Base-by-base conservation (phyloP, 1,140 invertebrate species). In the Orius laevigatus region DNA sequence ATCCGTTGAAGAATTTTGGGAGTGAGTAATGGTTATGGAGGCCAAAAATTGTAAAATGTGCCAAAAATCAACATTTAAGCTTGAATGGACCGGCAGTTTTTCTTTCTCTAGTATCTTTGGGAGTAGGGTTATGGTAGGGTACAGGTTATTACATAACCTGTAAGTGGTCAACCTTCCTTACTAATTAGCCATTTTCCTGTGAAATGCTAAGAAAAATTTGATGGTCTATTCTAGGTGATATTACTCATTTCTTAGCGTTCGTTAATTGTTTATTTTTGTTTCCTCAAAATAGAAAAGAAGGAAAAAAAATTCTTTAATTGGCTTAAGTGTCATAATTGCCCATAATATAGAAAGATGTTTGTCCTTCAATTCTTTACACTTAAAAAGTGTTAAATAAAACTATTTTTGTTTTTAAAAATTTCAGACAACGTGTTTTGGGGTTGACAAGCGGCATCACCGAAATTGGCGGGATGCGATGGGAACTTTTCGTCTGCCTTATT, bases 381-480 rank as follows among this genome's bases (percentile, higher is more conserved):
- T 42, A 48, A 20, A 41, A 35, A 0, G 45, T 52, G 11, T 14
- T 46, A 18, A 46, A 34, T 2, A 52, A 43, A 47, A 36, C 14
- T 5, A 35, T 34, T 47, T 47, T 50, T 25, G 32, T 32, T 25
- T 44, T 45, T 42, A 35, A 48, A 47, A 33, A 49, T 61, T 66
- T 42, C 43, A 74, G 72, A 48, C 60, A 58, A 45, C 62, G 70
- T 53, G 69, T 74, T 25, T 62, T 75, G 8, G 63, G 68, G 19
- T 67, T 74, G 19, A 66, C 74, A 1, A 57, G 60, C 16, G 75
- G 75, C 25, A 71, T 85, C 50, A 73, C 75, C 46, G 66, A 76
- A 31, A 64, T 79, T 18, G 79, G 76, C 14, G 71, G 67, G 1
- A 67, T 85, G 49, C 76, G 78, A 58, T 80, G 75, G 75, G 74